phyloP scores from a whole-genome alignment of 2,113 vertebrate species.

The Cyprinodon variegatus region DNA sequence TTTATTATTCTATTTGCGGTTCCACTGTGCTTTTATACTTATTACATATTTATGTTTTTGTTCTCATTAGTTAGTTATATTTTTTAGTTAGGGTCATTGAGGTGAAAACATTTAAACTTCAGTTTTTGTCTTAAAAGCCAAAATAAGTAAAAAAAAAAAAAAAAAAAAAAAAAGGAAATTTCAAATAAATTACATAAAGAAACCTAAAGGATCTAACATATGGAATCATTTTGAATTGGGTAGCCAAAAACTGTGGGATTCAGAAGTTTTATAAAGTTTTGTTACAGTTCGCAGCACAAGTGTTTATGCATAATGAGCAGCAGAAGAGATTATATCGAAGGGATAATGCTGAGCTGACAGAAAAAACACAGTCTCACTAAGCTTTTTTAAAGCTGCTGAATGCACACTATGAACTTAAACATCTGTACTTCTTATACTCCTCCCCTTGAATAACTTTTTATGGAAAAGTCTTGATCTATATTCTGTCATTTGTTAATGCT shows the following conservation, averaged over 20 bases:
- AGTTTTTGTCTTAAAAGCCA: neutral
- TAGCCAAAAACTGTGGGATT: neutral
- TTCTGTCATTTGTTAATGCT: neutral
- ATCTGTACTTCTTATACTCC: neutral
- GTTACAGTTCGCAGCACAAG: neutral
- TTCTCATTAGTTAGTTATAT: too few species aligned
- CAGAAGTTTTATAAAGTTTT: neutral
- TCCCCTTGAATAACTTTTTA: too few species aligned
- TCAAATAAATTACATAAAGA: too few species aligned
- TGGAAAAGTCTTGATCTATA: neutral
- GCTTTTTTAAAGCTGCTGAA: neutral
- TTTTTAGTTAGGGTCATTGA: too few species aligned
- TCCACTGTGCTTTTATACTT: neutral
- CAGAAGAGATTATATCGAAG: neutral
- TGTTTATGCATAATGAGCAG: neutral
- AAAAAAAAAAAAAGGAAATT: neutral
- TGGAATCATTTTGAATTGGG: neutral
- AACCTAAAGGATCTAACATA: too few species aligned
- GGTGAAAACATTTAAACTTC: neutral
- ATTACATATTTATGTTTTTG: slow-evolving; percentile 1
- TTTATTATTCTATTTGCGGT: neutral
- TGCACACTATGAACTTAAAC: neutral
- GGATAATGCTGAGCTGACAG: too few species aligned
- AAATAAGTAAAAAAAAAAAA: neutral
- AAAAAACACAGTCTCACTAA: neutral